Conservation (phyloP, 1,140 invertebrate species). For the Rhopalosiphum maidis region DNA sequence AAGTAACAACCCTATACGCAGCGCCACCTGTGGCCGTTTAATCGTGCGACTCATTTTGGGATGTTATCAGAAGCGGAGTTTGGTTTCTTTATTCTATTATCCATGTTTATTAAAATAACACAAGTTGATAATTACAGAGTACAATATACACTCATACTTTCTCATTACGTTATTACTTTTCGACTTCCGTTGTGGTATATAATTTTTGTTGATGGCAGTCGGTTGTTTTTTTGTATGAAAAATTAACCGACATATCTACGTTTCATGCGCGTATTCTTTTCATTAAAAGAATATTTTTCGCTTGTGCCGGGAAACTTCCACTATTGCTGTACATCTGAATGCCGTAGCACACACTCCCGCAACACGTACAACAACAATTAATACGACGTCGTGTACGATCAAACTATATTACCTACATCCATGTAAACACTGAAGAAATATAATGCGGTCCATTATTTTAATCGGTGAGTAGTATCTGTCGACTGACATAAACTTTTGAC, state of each 20-base stretch:
- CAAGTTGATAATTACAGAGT: background rate
- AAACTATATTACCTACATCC: constrained; percentile 1
- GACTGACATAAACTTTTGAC: background rate
- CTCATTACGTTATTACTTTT: background rate
- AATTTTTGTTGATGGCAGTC: background rate
- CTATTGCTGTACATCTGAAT: background rate
- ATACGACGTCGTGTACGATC: too few species aligned
- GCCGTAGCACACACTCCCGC: background rate
- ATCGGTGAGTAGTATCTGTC: background rate
- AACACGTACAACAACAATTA: background rate
- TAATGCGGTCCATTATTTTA: constrained; percentile 20
- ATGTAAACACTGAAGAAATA: background rate
- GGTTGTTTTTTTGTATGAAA: background rate
- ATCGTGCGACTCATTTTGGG: too few species aligned
- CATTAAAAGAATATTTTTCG: background rate
- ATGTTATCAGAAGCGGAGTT: too few species aligned
- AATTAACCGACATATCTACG: background rate
- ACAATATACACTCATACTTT: background rate
- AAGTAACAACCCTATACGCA: too few species aligned
- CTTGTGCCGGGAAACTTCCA: background rate
- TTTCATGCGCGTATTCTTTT: background rate
- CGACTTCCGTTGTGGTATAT: background rate
- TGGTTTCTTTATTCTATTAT: too few species aligned
- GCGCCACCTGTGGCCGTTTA: too few species aligned
- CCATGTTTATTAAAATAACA: background rate